Evolutionary conservation across 2,113 vertebrate genomes (phyloP), one percentile per base, ranked within the genome.

Genomic region (Callipepla californica): DNA sequence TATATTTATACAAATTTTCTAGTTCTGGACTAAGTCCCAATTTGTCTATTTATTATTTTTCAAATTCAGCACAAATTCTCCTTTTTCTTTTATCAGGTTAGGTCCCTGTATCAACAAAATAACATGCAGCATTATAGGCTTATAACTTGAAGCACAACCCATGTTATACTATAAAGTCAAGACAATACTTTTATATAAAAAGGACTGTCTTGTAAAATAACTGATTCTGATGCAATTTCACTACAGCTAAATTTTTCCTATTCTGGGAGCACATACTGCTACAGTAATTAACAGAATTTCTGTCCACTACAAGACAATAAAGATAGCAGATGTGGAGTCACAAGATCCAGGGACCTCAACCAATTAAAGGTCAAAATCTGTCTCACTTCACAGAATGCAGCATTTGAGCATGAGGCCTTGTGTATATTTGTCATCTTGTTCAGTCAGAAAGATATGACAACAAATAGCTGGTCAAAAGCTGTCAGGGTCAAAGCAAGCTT

Each of bases 351-450:
- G 69, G 96, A 97, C 96, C 96, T 96, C 95, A 92, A 92, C 80
- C 96, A 96, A 95, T 96, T 95, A 96, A 95, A 97, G 96, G 96
- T 96, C 97, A 96, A 95, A 94, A 89, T 92, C 91, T 94, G 88
- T 88, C 90, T 95, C 93, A 93, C 85, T 87, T 92, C 91, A 94
- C 92, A 94, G 93, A 96, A 96, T 26, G 66, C 69, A 78, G 74
- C 80, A 92, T 96, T 96, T 96, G 90, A 90, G 93, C 72, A 2
- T 87, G 83, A 85, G 78, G 76, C 65, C 95, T 93, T 95, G 82
- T 94, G 86, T 94, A 59, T 94, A 96, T 96, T 96, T 97, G 92
- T 96, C 95, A 97, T 94, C 88, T 92, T 96, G 88, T 93, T 96
- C 96, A 95, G 74, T 89, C 85, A 92, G 85, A 81, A 93, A 96